Percentiles rank a stretch among this genome's conserved stretches.
Evolutionary conservation across 2,888 invertebrate genomes (phyloP).

Genomic region (Melieria omissa): DNA sequence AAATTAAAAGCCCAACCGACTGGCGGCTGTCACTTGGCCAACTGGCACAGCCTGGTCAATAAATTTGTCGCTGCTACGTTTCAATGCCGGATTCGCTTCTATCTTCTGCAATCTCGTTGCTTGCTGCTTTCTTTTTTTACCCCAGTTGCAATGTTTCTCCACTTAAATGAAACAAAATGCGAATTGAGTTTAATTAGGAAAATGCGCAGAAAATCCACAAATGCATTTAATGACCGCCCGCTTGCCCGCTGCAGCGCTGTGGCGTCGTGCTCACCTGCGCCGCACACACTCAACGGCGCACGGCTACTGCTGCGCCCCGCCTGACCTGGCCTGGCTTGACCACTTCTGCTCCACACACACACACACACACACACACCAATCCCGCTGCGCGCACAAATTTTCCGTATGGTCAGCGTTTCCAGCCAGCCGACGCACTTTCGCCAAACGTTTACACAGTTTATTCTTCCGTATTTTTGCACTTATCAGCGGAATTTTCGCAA

Average conservation of each 20-base stretch:
- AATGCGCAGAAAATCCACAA: conserved; percentile 1
- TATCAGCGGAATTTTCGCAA: too few relatives aligned
- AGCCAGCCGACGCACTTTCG: not conserved
- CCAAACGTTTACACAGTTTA: too few relatives aligned
- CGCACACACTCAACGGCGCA: not conserved
- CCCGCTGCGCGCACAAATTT: conserved; percentile 9
- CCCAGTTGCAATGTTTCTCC: too few relatives aligned
- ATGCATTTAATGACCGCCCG: not conserved
- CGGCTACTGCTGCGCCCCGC: conserved; percentile 20
- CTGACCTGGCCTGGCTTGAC: conserved; percentile 1
- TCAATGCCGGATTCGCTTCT: too few relatives aligned
- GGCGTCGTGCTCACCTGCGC: not conserved
- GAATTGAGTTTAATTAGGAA: conserved; percentile 3
- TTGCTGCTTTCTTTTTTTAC: too few relatives aligned
- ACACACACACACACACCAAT: too few relatives aligned
- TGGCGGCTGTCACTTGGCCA: too few relatives aligned
- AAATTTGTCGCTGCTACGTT: too few relatives aligned
- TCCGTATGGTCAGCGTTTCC: conserved; percentile 33
- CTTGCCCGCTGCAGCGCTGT: not conserved
- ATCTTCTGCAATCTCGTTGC: too few relatives aligned
- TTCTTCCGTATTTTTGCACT: too few relatives aligned
- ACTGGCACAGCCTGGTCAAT: too few relatives aligned
- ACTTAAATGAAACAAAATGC: not conserved
- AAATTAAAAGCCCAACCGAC: too few relatives aligned
- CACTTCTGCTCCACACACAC: conserved; percentile 1